Evolutionary conservation across 2,113 vertebrate genomes (phyloP).

Genomic region (Hemichromis elongatus): DNA sequence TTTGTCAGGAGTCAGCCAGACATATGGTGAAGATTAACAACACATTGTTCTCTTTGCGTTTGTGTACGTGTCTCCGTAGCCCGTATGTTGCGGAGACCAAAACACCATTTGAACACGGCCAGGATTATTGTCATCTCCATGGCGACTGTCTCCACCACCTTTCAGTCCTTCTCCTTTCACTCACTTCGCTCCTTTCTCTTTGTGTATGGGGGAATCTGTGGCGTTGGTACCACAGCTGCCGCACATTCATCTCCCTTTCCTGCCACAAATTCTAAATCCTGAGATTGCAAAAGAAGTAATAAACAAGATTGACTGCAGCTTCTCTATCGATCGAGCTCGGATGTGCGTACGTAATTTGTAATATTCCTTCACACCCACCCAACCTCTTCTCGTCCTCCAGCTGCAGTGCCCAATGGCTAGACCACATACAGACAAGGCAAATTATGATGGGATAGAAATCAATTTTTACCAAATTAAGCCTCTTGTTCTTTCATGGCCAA

Average conservation of each 20-base stretch:
- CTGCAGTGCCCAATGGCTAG: background rate
- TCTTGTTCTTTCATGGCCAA: conserved; percentile 30
- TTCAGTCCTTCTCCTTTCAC: background rate
- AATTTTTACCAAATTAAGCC: conserved; percentile 50
- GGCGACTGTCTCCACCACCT: conserved; percentile 51
- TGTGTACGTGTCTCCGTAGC: conserved; percentile 12
- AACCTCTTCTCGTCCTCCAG: background rate
- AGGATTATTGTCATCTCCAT: conserved; percentile 64
- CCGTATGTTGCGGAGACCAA: conserved; percentile 24
- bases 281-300: conserved; percentile 62
- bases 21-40: conserved; percentile 44
- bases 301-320: conserved; percentile 64
- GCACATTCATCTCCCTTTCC: conserved; percentile 47
- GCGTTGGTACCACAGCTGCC: conserved; percentile 7
- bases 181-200: background rate
- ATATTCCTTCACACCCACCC: background rate
- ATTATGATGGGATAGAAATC: conserved; percentile 55
- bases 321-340: conserved; percentile 54
- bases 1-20: conserved; percentile 39
- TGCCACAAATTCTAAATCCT: conserved; percentile 60
- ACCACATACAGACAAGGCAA: conserved; percentile 39
- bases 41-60: conserved; percentile 38
- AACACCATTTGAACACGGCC: conserved; percentile 35
- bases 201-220: conserved; percentile 44
- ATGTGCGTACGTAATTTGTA: conserved; percentile 60